Evolutionary conservation across 2,797 vertebrate species (phyloP).

Genomic region (Carduelis carduelis): DNA sequence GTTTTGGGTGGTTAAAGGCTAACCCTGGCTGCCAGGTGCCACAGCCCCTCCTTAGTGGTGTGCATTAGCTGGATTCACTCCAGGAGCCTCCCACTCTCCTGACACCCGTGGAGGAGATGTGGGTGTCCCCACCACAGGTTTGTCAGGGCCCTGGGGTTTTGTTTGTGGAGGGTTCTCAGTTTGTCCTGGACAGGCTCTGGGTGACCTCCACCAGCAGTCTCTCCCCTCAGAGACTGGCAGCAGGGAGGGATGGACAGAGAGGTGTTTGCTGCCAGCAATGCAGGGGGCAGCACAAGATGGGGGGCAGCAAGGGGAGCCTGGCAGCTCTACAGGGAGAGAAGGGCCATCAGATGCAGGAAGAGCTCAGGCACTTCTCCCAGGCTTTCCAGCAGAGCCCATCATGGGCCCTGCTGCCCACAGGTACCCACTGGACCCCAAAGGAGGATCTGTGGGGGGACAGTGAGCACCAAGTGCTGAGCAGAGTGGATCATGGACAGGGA

Average conservation of each 20-base stretch:
- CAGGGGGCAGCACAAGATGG: not conserved
- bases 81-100: not conserved
- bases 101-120: accelerated
- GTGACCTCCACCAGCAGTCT: not conserved
- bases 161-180: not conserved
- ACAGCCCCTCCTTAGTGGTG: not conserved
- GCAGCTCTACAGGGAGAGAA: not conserved
- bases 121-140: not conserved
- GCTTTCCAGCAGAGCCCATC: not conserved
- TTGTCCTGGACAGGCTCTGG: not conserved
- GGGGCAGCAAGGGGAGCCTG: not conserved
- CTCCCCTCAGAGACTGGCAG: not conserved
- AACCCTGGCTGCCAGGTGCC: not conserved
- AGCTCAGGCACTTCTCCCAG: not conserved
- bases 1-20: constrained; percentile 33
- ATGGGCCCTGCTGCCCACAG: accelerated
- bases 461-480: not conserved
- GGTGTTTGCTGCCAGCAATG: not conserved
- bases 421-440: accelerated
- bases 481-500: not conserved
- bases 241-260: not conserved
- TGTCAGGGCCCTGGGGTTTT: not conserved
- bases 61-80: not conserved
- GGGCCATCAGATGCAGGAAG: accelerated
- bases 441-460: not conserved